Evolutionary conservation across 2,888 invertebrate genomes (phyloP).

Genomic region (Ashinkailepas kermadecensis): DNA sequence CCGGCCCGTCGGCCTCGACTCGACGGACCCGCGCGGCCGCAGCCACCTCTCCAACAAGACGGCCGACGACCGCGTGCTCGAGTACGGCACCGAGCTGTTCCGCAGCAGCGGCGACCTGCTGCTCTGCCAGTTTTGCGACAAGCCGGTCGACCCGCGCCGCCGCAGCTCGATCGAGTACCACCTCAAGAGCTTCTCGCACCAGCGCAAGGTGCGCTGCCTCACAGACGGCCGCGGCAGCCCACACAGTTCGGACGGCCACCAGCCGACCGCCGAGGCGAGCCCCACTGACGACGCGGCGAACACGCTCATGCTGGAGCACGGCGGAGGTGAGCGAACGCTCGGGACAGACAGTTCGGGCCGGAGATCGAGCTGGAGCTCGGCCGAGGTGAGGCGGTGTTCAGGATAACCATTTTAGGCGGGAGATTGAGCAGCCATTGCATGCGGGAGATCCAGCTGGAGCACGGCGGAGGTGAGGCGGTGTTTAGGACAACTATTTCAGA

Average conservation of each 20-base stretch:
- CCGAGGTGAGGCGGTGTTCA: no score
- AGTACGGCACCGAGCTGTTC: constrained; percentile 20
- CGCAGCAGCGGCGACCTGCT: constrained; percentile 18
- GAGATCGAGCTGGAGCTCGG: no score
- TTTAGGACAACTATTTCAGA: no score
- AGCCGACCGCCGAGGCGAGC: not conserved
- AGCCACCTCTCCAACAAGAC: constrained; percentile 22
- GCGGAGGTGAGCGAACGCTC: not conserved
- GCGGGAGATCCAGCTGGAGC: no score
- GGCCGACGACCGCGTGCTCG: constrained; percentile 16
- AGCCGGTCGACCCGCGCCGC: constrained; percentile 20
- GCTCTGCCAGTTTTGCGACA: constrained; percentile 21
- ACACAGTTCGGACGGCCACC: not conserved
- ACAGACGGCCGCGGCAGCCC: not conserved
- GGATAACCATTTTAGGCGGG: no score
- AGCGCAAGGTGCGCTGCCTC: constrained; percentile 15
- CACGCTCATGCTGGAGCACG: not conserved
- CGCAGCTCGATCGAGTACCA: constrained; percentile 23
- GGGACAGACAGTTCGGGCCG: no score
- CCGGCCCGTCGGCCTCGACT: not conserved
- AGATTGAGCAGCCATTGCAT: no score
- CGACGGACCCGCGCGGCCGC: constrained; percentile 17
- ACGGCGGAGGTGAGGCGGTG: no score
- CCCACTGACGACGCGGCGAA: no score
- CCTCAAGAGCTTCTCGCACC: constrained; percentile 20